These are phyloP conservation scores for Catotricha subobsoleta DNA, from an alignment of 2,888 invertebrate genomes.

Conservation along the genomic window DNA sequence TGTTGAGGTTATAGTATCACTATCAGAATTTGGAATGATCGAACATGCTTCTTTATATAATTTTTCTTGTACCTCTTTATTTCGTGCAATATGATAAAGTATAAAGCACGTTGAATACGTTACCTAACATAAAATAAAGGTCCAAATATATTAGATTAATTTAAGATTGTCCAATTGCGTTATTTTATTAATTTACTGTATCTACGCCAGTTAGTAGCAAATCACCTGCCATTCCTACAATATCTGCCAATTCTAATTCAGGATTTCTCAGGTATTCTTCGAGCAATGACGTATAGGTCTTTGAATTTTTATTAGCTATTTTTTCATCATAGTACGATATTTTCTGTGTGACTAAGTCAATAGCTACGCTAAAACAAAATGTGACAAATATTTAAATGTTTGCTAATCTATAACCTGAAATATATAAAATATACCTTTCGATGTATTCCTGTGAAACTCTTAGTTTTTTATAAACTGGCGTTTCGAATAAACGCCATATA, in stretches of 20 bases:
- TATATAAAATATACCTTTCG: conserved; percentile 34
- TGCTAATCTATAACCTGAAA: background rate
- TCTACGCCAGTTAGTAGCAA: conserved; percentile 73
- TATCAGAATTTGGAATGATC: conserved; percentile 34
- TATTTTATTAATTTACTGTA: conserved; percentile 35
- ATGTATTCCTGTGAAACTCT: conserved; percentile 49
- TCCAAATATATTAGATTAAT: background rate
- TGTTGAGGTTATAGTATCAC: conserved; percentile 36
- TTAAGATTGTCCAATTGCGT: background rate
- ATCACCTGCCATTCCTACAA: conserved; percentile 70
- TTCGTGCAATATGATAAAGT: conserved; percentile 59
- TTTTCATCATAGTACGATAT: conserved; percentile 31
- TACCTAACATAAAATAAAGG: conserved; percentile 36
- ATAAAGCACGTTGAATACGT: conserved; percentile 59
- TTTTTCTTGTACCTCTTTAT: conserved; percentile 47
- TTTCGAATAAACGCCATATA: conserved; percentile 50
- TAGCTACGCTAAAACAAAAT: conserved; percentile 35
- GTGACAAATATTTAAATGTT: background rate
- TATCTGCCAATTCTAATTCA: conserved; percentile 54
- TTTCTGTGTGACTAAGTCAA: conserved; percentile 42
- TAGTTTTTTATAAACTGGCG: conserved; percentile 52
- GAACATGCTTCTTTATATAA: conserved; percentile 42
- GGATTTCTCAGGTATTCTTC: conserved; percentile 49
- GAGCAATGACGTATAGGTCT: conserved; percentile 35
- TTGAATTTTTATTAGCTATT: conserved; percentile 9